Evolutionary conservation across 2,888 invertebrate genomes (phyloP).

Genomic region (Thereva nobilitata): DNA sequence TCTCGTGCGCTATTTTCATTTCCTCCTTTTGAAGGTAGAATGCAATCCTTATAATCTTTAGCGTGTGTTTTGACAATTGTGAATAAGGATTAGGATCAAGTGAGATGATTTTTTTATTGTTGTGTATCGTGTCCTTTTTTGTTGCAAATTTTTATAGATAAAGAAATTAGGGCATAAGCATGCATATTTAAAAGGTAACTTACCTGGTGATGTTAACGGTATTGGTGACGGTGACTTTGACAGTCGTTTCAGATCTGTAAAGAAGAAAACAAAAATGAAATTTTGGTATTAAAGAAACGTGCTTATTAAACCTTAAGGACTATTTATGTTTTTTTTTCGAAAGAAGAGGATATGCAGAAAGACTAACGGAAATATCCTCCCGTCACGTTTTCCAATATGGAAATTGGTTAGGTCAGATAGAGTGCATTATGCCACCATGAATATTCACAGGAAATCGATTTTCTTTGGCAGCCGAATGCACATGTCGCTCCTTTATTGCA

Average conservation of each 20-base stretch:
- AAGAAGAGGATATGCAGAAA: slow-evolving; percentile 20
- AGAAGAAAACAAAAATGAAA: slow-evolving; percentile 38
- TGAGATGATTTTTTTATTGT: too few relatives aligned
- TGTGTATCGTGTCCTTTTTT: slow-evolving; percentile 8
- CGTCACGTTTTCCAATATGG: slow-evolving; percentile 17
- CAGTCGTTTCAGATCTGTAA: slow-evolving; percentile 56
- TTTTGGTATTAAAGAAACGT: background rate
- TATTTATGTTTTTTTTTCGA: background rate
- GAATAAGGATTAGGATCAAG: slow-evolving; percentile 41
- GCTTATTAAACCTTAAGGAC: too few relatives aligned
- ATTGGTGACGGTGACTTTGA: slow-evolving; percentile 57
- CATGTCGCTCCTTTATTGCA: slow-evolving; percentile 19
- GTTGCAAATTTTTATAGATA: slow-evolving; percentile 22
- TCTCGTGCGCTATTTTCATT: too few relatives aligned
- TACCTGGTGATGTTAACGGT: slow-evolving; percentile 55
- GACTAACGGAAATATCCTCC: slow-evolving; percentile 14
- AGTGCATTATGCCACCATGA: slow-evolving; percentile 33
- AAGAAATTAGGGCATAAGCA: slow-evolving; percentile 24
- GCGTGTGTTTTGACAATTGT: slow-evolving; percentile 45
- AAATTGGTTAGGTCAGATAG: slow-evolving; percentile 29
- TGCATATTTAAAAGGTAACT: slow-evolving; percentile 38
- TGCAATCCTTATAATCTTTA: slow-evolving; percentile 34
- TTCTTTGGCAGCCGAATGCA: slow-evolving; percentile 18
- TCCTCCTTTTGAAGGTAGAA: too few relatives aligned
- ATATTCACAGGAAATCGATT: slow-evolving; percentile 34